These are phyloP conservation scores for Piaya cayana DNA, from an alignment of 2,113 vertebrate species.

Conservation along the genomic window DNA sequence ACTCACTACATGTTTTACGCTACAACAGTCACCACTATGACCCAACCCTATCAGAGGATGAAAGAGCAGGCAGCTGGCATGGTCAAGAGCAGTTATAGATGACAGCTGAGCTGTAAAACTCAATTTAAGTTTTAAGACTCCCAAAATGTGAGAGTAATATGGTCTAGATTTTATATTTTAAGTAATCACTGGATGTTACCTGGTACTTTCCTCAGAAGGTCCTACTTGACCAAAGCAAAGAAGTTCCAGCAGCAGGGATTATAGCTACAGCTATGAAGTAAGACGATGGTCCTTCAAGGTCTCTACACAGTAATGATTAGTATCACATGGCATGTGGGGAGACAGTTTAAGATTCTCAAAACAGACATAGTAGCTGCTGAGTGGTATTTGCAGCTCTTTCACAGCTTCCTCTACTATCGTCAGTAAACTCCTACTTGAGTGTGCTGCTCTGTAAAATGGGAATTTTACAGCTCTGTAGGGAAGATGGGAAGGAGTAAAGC, in stretches of 20 bases:
- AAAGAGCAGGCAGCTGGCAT: neutral
- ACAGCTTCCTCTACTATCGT: conserved; percentile 30
- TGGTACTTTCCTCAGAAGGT: neutral
- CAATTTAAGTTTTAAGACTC: neutral
- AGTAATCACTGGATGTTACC: accelerated
- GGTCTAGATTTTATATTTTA: neutral
- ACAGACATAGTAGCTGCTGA: neutral
- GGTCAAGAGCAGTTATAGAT: neutral
- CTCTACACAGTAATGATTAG: neutral
- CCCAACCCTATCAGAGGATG: neutral
- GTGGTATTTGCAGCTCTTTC: neutral
- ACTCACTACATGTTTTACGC: neutral
- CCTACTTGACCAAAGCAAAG: neutral
- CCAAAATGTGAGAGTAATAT: neutral
- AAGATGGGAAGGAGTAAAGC: conserved; percentile 48
- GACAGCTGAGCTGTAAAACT: neutral
- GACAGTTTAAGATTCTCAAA: neutral
- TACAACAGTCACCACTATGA: neutral
- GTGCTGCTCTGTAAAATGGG: conserved; percentile 59
- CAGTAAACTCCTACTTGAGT: conserved; percentile 45
- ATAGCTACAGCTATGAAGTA: neutral
- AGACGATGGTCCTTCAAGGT: neutral
- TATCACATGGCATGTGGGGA: neutral
- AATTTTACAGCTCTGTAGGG: conserved; percentile 63
- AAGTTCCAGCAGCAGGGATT: neutral